Conservation (phyloP, 1,140 invertebrate genomes). For the Drosophila bifasciata region DNA sequence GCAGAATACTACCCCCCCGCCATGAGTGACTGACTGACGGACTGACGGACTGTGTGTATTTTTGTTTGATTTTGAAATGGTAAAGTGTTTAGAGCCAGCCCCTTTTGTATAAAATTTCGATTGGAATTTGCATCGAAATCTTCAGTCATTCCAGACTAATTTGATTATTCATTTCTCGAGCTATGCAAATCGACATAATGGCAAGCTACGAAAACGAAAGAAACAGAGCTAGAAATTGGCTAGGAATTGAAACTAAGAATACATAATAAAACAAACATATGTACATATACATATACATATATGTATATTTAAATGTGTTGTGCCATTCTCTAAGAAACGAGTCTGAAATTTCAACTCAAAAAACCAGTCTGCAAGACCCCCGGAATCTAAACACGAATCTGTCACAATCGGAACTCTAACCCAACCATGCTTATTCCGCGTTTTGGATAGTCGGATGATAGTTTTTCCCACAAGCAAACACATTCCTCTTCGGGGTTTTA, state of each 20-base stretch:
- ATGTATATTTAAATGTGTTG: background rate
- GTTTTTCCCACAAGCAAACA: constrained; percentile 32
- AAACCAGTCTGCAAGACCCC: background rate
- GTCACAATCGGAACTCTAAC: constrained; percentile 29
- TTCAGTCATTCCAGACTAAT: too few relatives aligned
- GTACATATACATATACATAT: too few relatives aligned
- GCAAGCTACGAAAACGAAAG: too few relatives aligned
- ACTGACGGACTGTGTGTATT: constrained; percentile 9
- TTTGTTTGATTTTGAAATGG: constrained; percentile 8
- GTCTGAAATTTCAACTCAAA: too few relatives aligned
- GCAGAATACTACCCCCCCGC: constrained; percentile 5
- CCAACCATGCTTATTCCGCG: background rate
- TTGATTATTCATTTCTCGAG: too few relatives aligned
- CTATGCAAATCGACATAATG: too few relatives aligned
- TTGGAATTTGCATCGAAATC: too few relatives aligned
- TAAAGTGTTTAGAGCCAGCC: background rate
- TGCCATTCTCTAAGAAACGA: background rate
- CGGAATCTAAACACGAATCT: constrained; percentile 19
- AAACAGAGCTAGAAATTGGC: too few relatives aligned
- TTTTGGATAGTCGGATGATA: background rate
- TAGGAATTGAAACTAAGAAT: too few relatives aligned
- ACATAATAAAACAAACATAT: too few relatives aligned
- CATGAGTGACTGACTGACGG: too few relatives aligned
- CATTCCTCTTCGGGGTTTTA: constrained; percentile 30
- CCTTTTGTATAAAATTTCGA: too few relatives aligned